Evolutionary conservation across 1,140 invertebrate genomes (phyloP), one percentile per base, ranked within the genome.

Genomic region (Brachionus paranguensis): DNA sequence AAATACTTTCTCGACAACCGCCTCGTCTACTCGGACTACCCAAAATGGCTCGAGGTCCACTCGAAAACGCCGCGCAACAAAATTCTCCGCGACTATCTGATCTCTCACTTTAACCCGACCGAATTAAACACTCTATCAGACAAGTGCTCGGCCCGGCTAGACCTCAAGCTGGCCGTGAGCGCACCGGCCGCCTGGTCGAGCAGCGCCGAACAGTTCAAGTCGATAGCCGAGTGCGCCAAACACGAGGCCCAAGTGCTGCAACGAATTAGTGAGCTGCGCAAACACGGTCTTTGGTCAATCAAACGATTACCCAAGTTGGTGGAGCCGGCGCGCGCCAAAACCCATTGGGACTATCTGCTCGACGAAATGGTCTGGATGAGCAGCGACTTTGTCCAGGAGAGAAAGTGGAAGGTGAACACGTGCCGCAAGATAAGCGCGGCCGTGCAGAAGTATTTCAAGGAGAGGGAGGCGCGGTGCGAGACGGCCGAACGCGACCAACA

Each of bases 331-430:
- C 91, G 95, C 86, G 91, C 92, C 17, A 98, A 98, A 91, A 93
- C 94, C n/a, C 97, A 99, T 88, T 99, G 96, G 96, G 97, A 99
- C 89, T 99, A 97, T 89, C 91, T 99, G 70, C 89, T 99, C 10
- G 97, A 99, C 89, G 97, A 99, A 90, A 98, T 99, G 95, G 93
- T 94, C 27, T 99, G 97, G 97, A 91, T 99, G 76, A 95, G 96
- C 47, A 94, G 95, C 50, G 97, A 99, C 90, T 99, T 99, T 91
- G 94, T 94, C 41, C 95, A 97, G 88, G 97, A 99, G 90, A 91
- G 96, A 70, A 98, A 97, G 88, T 97, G 95, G 95, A 99, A 99
- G 87, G 96, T 96, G 89, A 93, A 94, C 68, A 94, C 94, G 8
- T 95, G 96, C 0, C 96, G 95, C 89, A 98, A 91, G 90, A 90